phyloP scores from a whole-genome alignment of 1,140 invertebrate genomes.

The Drosophila ogumai region DNA sequence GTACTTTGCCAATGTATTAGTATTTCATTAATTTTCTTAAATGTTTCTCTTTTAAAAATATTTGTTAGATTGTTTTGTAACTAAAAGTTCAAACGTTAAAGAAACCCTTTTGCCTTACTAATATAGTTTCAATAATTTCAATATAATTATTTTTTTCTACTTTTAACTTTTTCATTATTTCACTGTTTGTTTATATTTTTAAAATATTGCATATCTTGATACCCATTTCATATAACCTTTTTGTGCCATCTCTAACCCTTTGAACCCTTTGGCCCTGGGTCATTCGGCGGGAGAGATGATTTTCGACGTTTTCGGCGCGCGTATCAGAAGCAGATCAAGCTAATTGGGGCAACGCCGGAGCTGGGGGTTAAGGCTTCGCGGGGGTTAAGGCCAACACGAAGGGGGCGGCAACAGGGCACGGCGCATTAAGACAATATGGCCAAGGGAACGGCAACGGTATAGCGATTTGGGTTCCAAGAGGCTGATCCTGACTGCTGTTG shows the following conservation, averaged over 20 bases:
- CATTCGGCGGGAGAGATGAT: conserved; percentile 22
- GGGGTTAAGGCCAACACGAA: conserved; percentile 16
- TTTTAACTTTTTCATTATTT: neutral
- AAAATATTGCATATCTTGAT: neutral
- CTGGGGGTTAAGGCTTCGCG: conserved; percentile 11
- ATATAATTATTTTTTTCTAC: too few species aligned
- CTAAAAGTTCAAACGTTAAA: neutral
- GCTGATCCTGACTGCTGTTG: conserved; percentile 55
- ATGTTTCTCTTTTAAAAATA: neutral
- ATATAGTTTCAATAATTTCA: neutral
- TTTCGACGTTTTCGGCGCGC: conserved; percentile 67
- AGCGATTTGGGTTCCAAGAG: conserved; percentile 16
- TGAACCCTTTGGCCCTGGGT: conserved; percentile 45
- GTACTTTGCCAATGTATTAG: neutral
- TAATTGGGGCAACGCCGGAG: conserved; percentile 76
- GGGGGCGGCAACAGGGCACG: conserved; percentile 55
- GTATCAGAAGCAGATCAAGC: conserved; percentile 84
- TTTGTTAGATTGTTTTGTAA: neutral
- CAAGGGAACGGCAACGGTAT: conserved; percentile 8
- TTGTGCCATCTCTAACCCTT: conserved; percentile 19
- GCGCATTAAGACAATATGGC: conserved; percentile 81
- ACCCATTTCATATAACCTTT: neutral
- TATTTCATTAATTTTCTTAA: neutral
- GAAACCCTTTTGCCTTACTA: neutral
- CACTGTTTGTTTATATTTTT: neutral